Base-by-base conservation (phyloP, 2,888 invertebrate species). In the Sialis lutaria region DNA sequence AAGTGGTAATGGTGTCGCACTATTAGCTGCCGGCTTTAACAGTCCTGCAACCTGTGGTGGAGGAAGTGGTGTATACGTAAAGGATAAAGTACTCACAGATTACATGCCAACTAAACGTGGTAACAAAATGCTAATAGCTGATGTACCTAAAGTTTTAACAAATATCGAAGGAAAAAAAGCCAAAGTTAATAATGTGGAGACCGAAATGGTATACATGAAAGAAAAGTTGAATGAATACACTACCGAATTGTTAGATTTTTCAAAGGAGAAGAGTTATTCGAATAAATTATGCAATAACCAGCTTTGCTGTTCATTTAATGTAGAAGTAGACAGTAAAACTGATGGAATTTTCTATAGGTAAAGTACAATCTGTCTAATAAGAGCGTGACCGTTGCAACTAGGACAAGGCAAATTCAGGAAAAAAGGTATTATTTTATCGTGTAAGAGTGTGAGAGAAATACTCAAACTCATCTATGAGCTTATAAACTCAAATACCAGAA, bases 31-130 rank as follows among this genome's bases (percentile, higher is more conserved):
- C 6, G 50, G 50, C 12, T 54, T 54, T 37, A 51, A 50, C 33
- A 50, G 52, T 41, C 53, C 55, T 7, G 45, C 41, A 9, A 43
- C 49, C 6, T 39, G 46, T 13, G 48, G 48, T 41, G 57, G 55
- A 6, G 58, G 58, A 8, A 54, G 55, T 42, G 58, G 56, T 5
- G 53, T 57, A 30, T 56, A 55, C 43, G 42, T 53, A 39, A 49
- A 49, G 42, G 47, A 47, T 42, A 55, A 55, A 37, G 44, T 44
- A 8, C 8, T 44, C 30, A 40, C 12, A 4, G 42, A 44, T 30
- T 33, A 35, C 7, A 48, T 48, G n/a, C 49, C 50, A 33, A 7
- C 32, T 30, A 34, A 13, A 8, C n/a, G 42, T 12, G 22, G 34
- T 6, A 37, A 42, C 37, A 42, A 13, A 47, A 42, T 47, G 34